Conservation (phyloP, 2,797 vertebrate species). For the Amblyopsis hoosieri region DNA sequence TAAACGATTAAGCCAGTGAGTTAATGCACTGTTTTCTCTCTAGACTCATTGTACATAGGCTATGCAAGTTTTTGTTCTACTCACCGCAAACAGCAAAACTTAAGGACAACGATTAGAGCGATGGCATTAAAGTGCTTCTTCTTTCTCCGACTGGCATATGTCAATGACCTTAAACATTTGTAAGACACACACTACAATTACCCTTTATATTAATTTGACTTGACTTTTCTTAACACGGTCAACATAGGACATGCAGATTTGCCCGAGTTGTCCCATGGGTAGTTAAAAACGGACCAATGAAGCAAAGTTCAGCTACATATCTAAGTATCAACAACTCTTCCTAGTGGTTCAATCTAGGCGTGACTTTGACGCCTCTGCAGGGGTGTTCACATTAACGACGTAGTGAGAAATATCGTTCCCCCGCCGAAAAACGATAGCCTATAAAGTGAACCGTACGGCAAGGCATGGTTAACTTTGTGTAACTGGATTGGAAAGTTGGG, state of each 20-base stretch:
- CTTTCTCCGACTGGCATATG: neutral
- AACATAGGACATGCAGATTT: conserved; percentile 30
- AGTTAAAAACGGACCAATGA: conserved; percentile 27
- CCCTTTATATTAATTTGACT: conserved; percentile 31
- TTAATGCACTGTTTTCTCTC: neutral
- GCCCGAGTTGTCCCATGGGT: conserved; percentile 1
- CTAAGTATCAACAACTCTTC: conserved; percentile 11
- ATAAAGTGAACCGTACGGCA: no score
- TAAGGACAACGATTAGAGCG: neutral
- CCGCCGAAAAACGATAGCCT: no score
- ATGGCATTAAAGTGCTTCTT: neutral
- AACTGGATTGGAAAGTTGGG: no score
- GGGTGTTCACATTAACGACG: neutral
- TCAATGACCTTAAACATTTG: conserved; percentile 15
- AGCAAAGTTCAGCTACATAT: conserved; percentile 8
- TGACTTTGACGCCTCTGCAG: conserved; percentile 24
- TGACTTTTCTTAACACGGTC: conserved; percentile 19
- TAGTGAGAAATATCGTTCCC: neutral
- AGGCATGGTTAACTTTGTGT: no score
- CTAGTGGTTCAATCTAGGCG: conserved; percentile 17
- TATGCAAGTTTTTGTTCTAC: conserved; percentile 7
- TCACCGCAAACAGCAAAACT: conserved; percentile 28
- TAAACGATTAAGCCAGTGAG: neutral
- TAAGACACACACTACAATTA: neutral
- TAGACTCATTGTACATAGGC: neutral